Evolutionary conservation across 2,113 vertebrate species (phyloP).

Genomic region (Podocnemis expansa): DNA sequence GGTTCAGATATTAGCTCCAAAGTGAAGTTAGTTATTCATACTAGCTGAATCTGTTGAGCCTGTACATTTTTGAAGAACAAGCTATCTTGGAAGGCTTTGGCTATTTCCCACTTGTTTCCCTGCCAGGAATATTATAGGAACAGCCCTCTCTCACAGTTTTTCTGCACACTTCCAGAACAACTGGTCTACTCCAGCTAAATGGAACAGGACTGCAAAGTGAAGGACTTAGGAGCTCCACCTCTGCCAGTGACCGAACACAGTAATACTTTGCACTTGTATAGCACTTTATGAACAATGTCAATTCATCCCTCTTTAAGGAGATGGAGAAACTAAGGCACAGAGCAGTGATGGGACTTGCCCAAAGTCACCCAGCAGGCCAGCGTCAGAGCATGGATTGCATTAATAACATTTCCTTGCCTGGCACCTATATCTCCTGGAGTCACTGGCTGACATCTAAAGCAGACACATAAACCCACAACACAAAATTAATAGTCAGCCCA

Average conservation of each 20-base stretch:
- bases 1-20: not conserved
- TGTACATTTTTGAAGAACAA: not conserved
- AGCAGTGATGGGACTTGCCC: not conserved
- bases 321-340: not conserved
- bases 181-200: not conserved
- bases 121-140: not conserved
- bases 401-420: fast-evolving
- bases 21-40: not conserved
- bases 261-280: not conserved
- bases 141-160: not conserved
- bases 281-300: not conserved
- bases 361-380: not conserved
- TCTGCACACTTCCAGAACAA: not conserved
- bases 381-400: not conserved
- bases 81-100: fast-evolving
- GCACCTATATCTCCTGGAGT: fast-evolving
- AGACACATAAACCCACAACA: fast-evolving
- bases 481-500: not conserved
- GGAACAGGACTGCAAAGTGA: not conserved
- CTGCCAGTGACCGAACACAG: not conserved
- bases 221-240: not conserved
- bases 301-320: not conserved
- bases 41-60: not conserved
- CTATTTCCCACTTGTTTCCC: not conserved
- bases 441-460: not conserved